phyloP scores from a whole-genome alignment of 2,113 vertebrate species.

The Amblyopsis rosae region DNA sequence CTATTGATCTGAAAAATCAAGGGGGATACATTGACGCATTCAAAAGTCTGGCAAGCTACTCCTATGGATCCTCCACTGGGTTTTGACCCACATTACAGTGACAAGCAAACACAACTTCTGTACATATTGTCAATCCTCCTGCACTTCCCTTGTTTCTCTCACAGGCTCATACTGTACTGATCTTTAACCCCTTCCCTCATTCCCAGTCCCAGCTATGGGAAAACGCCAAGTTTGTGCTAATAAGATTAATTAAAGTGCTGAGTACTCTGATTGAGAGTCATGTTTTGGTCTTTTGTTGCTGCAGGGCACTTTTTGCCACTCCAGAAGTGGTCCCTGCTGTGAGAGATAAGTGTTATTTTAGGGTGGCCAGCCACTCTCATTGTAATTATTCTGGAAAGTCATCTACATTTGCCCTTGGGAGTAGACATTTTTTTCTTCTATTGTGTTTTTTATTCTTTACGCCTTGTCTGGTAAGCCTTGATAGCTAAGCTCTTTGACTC shows the following conservation, averaged over 20 bases:
- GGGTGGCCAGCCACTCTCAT: conserved; percentile 4
- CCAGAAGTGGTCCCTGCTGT: conserved; percentile 23
- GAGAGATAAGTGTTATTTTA: conserved; percentile 52
- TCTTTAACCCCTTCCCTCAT: conserved; percentile 3
- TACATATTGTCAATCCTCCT: conserved; percentile 22
- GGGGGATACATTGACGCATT: conserved; percentile 47
- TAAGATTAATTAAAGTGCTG: conserved; percentile 65
- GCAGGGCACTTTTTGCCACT: conserved; percentile 12
- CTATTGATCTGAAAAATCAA: conserved; percentile 61
- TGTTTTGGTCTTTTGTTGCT: conserved; percentile 51
- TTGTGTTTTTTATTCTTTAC: conserved; percentile 12
- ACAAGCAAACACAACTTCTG: conserved; percentile 75
- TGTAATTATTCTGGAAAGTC: conserved; percentile 4
- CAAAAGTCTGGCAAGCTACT: conserved; percentile 43
- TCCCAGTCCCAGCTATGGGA: conserved; percentile 12
- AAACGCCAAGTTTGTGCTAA: conserved; percentile 53
- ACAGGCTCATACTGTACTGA: conserved; percentile 12
- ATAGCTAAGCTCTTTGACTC: conserved; percentile 3
- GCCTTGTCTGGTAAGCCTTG: conserved; percentile 27
- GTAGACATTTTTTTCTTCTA: conserved; percentile 4
- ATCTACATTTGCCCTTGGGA: not conserved
- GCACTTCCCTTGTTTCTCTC: conserved; percentile 12
- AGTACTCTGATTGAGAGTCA: conserved; percentile 47
- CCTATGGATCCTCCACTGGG: conserved; percentile 53
- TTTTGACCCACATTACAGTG: conserved; percentile 74